Base-by-base conservation (phyloP, 2,797 vertebrate species). In the Microchirus variegatus region DNA sequence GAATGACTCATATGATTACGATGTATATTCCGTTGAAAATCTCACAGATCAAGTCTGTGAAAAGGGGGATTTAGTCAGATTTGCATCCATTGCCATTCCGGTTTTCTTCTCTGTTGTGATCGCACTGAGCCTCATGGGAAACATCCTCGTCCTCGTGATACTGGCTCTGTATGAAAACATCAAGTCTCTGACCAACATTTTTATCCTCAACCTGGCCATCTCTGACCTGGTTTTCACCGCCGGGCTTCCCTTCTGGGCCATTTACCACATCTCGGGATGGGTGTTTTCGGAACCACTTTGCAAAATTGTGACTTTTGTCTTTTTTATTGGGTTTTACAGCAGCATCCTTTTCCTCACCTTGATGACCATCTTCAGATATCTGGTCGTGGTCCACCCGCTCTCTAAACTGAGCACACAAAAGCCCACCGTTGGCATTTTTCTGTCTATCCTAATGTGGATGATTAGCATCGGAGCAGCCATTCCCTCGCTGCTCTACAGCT, bases 161-260 rank as follows among this genome's bases (percentile, higher is more conserved):
- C 78, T 98, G 46, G 75, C 85, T 16, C 91, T 92, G 51, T 96
- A 95, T 0, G 95, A 98, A 88, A 95, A 87, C 37, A 82, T 97
- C 10, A 92, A 86, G 65, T 95, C 94, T 36, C 80, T 96, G 70
- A 97, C 95, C 35, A 97, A 97, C 18, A 51, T 94, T 75, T 96
- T 96, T 82, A 95, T 98, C 75, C 84, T 97, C 53, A 97, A 99
- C 67, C 88, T 98, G 73, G 95, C 94, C 43, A 12, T 96, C 56
- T 96, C 96, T 0, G 96, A 98, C 75, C 85, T 98, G 42, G 18
- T 94, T 19, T 97, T 98, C 90, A 95, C 96, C 16, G 68, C 81
- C 19, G 90, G 94, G 41, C 75, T 99, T 43, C 97, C 96, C 0
- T 94, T 98, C 81, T 96, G 94, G 95, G 87, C 91, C 1, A 67